A percentile compares a stretch with the other conserved stretches of the same genome.
Evolutionary conservation across 2,797 vertebrate genomes (phyloP).

Genomic region (Hippoglossus hippoglossus): DNA sequence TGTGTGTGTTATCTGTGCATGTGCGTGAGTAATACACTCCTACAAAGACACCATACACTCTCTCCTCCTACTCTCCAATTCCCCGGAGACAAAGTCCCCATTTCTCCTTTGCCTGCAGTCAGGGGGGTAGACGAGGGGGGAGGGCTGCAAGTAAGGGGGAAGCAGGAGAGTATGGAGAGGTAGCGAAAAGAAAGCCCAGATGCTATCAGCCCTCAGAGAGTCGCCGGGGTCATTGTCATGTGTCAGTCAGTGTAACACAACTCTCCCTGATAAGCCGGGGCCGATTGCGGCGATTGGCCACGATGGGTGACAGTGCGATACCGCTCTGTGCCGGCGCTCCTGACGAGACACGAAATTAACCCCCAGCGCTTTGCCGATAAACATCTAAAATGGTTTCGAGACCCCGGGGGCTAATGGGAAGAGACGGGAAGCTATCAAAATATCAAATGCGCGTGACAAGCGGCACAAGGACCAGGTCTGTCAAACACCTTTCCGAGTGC

Average conservation of each 20-base stretch:
- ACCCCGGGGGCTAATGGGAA: slow-evolving; percentile 83
- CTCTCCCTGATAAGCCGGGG: slow-evolving; percentile 75
- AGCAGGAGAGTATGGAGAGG: slow-evolving; percentile 52
- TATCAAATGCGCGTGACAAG: slow-evolving; percentile 83
- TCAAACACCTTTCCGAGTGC: slow-evolving; percentile 72
- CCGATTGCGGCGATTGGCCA: slow-evolving; percentile 63
- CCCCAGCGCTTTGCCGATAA: slow-evolving; percentile 81
- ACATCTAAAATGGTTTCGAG: slow-evolving; percentile 86
- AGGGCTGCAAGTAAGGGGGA: slow-evolving; percentile 12
- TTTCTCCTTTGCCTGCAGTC: slow-evolving; percentile 76
- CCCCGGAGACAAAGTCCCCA: slow-evolving; percentile 79
- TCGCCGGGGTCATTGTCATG: slow-evolving; percentile 83
- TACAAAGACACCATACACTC: slow-evolving; percentile 70
- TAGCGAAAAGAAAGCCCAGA: slow-evolving; percentile 69
- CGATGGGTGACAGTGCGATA: slow-evolving; percentile 72
- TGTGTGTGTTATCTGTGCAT: slow-evolving; percentile 66
- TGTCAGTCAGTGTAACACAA: slow-evolving; percentile 83
- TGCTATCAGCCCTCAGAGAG: slow-evolving; percentile 78
- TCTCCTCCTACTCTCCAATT: slow-evolving; percentile 70
- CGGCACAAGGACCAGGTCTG: slow-evolving; percentile 82
- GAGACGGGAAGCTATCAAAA: slow-evolving; percentile 84
- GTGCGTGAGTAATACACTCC: slow-evolving; percentile 66
- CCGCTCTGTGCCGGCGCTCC: slow-evolving; percentile 66
- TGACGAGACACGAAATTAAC: slow-evolving; percentile 84
- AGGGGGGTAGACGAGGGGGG: slow-evolving; percentile 43